These are phyloP conservation scores for Plestiodon gilberti DNA, from an alignment of 2,113 vertebrate genomes.

Conservation along the genomic window DNA sequence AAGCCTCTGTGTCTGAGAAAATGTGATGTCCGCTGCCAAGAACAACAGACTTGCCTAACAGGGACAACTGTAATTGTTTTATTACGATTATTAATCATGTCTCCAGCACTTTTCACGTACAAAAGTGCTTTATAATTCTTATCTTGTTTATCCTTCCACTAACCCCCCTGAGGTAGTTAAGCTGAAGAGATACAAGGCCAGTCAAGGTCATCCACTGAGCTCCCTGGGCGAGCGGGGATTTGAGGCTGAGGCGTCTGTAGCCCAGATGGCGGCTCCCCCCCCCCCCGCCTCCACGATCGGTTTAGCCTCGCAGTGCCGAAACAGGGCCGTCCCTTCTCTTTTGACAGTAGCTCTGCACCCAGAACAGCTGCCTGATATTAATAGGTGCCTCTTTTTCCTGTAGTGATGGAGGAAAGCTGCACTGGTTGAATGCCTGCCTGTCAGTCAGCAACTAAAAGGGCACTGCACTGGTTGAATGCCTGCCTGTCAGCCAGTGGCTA, in stretches of 20 bases:
- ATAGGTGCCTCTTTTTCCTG: no score
- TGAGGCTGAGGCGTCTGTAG: not conserved
- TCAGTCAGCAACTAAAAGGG: not conserved
- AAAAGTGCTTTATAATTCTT: not conserved
- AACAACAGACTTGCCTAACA: no score
- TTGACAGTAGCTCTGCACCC: not conserved
- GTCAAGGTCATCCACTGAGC: constrained; percentile 8
- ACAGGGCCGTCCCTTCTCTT: not conserved
- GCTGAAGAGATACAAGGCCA: not conserved
- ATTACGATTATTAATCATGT: not conserved
- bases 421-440: not conserved
- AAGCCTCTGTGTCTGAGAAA: not conserved
- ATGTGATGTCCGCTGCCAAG: not conserved
- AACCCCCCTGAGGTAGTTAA: not conserved
- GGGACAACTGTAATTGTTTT: not conserved
- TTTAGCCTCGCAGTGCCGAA: not conserved
- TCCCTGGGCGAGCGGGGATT: constrained; percentile 4
- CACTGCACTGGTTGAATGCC: no score
- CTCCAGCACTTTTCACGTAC: not conserved
- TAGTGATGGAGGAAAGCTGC: no score
- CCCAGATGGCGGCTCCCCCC: not conserved
- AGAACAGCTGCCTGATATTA: not conserved
- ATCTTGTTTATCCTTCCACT: constrained; percentile 5
- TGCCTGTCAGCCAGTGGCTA: not conserved
- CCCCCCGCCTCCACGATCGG: not conserved